Evolutionary conservation across 2,888 invertebrate species (phyloP), one percentile per base, ranked within the genome.

Genomic region (Andricus curvator): DNA sequence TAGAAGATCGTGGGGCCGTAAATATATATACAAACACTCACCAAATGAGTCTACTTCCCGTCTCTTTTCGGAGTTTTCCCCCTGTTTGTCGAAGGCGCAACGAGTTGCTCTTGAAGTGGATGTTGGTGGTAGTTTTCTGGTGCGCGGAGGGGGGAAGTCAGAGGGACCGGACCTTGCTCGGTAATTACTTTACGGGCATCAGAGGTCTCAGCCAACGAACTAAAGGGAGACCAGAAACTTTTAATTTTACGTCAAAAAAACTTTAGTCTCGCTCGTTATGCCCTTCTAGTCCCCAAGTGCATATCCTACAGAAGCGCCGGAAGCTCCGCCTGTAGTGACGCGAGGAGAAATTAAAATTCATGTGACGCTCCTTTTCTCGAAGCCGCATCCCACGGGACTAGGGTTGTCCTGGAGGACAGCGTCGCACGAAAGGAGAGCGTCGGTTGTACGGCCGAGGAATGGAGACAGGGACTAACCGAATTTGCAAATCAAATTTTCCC

Each of bases 401-500:
- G 79, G 80, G 70, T 37, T 84, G 85, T 89, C 85, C 88, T 86
- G 80, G 83, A 86, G 87, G 85, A 86, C 84, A 83, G 83, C 81
- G 83, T 74, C 84, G 80, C 79, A 83, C 87, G 82, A 86, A 81
- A 86, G 85, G 85, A 84, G 84, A 78, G 76, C 62, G 83, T 66
- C 80, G 84, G 80, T 67, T 81, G 82, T 82, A 79, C 83, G 82
- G 83, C 83, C 77, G 77, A 78, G 68, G 64, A 82, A 84, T 78
- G 82, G 84, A 85, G 86, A 88, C 84, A 86, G 86, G 85, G 83
- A 86, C 88, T 89, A 89, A 88, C 87, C 85, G 78, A 89, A 91
- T 91, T 91, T 91, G 91, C 90, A 91, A 91, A 91, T 91, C 90
- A 91, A 90, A 91, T 91, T 90, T 86, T 83, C 84, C 86, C 84